Conservation (phyloP, 2,113 vertebrate genomes). For the Tamias sibiricus region DNA sequence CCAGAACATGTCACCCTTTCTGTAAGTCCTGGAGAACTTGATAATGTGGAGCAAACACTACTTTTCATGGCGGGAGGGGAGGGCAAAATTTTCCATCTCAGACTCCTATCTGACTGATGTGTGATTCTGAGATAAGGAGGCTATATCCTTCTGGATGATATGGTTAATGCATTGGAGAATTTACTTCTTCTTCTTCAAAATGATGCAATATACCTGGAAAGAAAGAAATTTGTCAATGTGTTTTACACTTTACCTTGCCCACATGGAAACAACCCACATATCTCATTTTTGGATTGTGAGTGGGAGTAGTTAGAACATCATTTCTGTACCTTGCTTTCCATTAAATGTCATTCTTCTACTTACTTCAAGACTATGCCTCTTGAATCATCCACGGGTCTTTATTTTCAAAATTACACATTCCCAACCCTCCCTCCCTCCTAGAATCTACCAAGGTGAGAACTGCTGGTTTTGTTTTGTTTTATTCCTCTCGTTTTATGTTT, state of each 20-base stretch:
- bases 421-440: background rate
- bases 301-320: background rate
- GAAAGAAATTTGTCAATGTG: background rate
- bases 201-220: background rate
- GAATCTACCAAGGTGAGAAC: background rate
- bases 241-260: background rate
- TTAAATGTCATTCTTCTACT: background rate
- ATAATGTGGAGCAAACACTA: background rate
- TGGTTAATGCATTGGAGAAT: background rate
- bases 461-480: background rate
- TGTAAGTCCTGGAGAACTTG: background rate
- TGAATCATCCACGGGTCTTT: background rate
- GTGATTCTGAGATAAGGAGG: background rate
- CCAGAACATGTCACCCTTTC: background rate
- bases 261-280: background rate
- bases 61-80: background rate
- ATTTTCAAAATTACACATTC: background rate
- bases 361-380: background rate
- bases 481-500: background rate
- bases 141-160: background rate
- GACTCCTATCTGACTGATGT: background rate
- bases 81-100: background rate
- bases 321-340: background rate
- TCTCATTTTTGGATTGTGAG: background rate
- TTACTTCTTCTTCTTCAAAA: background rate